phyloP scores from a whole-genome alignment of 2,113 vertebrate species.

The Hiodon tergisus region DNA sequence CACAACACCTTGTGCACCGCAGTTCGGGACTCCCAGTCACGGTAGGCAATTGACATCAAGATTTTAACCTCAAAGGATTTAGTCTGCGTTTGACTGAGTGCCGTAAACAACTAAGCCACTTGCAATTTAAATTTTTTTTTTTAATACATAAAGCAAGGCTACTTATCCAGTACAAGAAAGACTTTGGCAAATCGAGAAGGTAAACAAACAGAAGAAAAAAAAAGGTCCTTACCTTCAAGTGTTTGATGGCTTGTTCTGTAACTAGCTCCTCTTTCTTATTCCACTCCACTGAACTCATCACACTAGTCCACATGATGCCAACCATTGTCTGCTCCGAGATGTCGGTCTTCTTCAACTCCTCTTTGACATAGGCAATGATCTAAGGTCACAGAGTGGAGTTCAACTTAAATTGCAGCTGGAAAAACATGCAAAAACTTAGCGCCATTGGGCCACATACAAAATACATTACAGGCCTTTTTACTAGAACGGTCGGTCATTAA shows the following conservation, averaged over 20 bases:
- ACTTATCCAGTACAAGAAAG: too few species aligned
- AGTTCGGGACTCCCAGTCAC: neutral
- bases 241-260: conserved; percentile 99
- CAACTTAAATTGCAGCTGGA: neutral
- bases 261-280: conserved; percentile 99
- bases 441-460: too few species aligned
- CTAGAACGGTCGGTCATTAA: too few species aligned
- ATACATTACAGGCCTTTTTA: too few species aligned
- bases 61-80: too few species aligned
- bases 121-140: too few species aligned
- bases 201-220: neutral
- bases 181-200: neutral
- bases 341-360: conserved; percentile 95
- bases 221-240: conserved; percentile 77
- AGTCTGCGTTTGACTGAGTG: too few species aligned
- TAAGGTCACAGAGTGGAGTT: conserved; percentile 40
- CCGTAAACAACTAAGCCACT: too few species aligned
- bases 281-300: conserved; percentile 97
- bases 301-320: conserved; percentile 87
- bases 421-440: neutral
- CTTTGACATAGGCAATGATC: conserved; percentile 87
- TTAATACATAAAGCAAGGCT: too few species aligned
- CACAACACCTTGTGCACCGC: neutral
- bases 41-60: too few species aligned
- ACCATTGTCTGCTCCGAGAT: conserved; percentile 92